Conservation (phyloP, 2,888 invertebrate species). For the Mesodorylaimus sp. region DNA sequence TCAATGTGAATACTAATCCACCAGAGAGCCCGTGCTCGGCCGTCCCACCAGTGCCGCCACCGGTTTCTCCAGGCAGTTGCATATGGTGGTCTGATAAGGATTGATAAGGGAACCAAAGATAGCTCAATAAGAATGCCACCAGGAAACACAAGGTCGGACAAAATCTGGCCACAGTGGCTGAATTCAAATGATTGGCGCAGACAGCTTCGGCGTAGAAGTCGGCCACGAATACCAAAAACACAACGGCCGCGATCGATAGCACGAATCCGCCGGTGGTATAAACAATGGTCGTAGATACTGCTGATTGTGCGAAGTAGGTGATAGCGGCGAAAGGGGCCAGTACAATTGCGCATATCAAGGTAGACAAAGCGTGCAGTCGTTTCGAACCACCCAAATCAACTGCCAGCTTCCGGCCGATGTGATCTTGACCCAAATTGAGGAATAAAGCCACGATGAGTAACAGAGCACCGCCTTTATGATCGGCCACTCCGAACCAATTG, state of each 20-base stretch:
- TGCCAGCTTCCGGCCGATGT: conserved; percentile 31
- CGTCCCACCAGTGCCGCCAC: no score
- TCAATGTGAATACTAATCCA: conserved; percentile 36
- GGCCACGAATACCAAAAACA: conserved; percentile 34
- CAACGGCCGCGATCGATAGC: conserved; percentile 24
- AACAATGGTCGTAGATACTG: neutral
- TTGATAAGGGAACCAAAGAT: conserved; percentile 28
- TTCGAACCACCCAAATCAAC: conserved; percentile 39
- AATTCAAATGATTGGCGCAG: conserved; percentile 29
- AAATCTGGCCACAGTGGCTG: conserved; percentile 29
- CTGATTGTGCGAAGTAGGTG: conserved; percentile 23
- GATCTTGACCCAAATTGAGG: conserved; percentile 23
- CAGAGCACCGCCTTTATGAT: conserved; percentile 41
- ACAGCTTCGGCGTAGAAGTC: conserved; percentile 38
- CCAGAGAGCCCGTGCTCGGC: conserved; percentile 35
- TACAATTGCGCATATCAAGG: conserved; percentile 32
- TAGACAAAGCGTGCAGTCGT: conserved; percentile 30
- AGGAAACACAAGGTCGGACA: conserved; percentile 33
- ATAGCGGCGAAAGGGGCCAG: conserved; percentile 35
- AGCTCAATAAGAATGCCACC: conserved; percentile 29
- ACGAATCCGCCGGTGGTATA: no score
- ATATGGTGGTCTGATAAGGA: no score
- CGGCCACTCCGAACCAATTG: conserved; percentile 38
- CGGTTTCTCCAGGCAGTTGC: no score
- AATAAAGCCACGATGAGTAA: conserved; percentile 34